Conservation (phyloP, 2,888 invertebrate genomes). For the Drosophila neoperkinsi region DNA sequence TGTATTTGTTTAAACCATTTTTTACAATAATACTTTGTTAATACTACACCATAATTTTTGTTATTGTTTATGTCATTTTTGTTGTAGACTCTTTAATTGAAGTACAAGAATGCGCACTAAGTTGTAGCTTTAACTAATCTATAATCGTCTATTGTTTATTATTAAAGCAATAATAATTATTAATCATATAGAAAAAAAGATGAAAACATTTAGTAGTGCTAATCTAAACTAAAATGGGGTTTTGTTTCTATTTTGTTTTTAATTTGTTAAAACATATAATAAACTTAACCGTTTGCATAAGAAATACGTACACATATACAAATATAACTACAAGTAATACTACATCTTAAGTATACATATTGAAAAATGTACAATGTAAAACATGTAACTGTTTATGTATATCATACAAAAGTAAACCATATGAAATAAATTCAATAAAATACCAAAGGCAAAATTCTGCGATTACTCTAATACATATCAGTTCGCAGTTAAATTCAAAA, state of each 20-base stretch:
- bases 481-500: not conserved
- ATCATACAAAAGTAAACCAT: constrained; percentile 55
- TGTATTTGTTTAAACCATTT: constrained; percentile 46
- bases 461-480: not conserved
- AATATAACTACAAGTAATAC: constrained; percentile 65
- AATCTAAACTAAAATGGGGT: constrained; percentile 50
- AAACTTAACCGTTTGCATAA: constrained; percentile 62
- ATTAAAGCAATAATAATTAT: constrained; percentile 53
- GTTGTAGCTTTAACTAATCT: constrained; percentile 77
- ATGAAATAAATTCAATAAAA: constrained; percentile 76
- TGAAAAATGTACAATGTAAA: constrained; percentile 78
- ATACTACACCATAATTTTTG: constrained; percentile 41
- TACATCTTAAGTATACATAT: constrained; percentile 67
- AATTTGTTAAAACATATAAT: constrained; percentile 56
- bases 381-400: constrained; percentile 77
- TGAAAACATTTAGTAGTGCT: constrained; percentile 47
- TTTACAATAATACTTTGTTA: constrained; percentile 41
- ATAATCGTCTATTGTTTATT: constrained; percentile 56
- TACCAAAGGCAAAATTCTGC: constrained; percentile 56
- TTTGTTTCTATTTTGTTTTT: constrained; percentile 57
- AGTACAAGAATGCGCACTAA: constrained; percentile 78
- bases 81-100: constrained; percentile 58
- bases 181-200: constrained; percentile 45
- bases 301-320: constrained; percentile 57
- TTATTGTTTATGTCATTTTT: constrained; percentile 53